Base-by-base conservation (phyloP, 1,140 invertebrate genomes). In the Tetramorium simillimum region DNA sequence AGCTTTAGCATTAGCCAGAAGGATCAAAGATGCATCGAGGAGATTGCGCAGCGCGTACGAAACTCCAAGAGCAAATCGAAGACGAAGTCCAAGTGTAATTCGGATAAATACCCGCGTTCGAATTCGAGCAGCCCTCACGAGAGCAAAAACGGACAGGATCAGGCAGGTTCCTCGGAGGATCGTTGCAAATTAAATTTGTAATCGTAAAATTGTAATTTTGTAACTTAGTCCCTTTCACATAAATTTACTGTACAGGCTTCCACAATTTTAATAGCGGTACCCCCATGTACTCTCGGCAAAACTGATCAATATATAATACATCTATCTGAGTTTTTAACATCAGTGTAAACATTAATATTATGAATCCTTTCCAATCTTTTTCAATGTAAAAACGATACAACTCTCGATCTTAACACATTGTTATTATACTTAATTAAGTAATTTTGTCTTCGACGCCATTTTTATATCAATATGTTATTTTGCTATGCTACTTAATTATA, bases 1-100 rank as follows among this genome's bases (percentile, higher is more conserved):
- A 2, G n/a, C 5, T 37, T n/a, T 4, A 56, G 60, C 5, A 81
- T 91, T 28, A 91, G 67, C 14, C 87, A 91, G 9, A 91, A 67
- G n/a, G 90, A 91, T 65, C 67, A 89, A 51, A 85, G 18, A n/a
- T 76, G 16, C 49, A 87, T 91, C 24, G 89, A 91, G 12, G 85
- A 91, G 0, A 65, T 69, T 40, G 21, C 58, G 14, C 78, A 46
- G 24, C 80, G 87, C 18, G n/a, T 56, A 43, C 63, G 24, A 1
- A 88, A 9, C 5, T 46, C 37, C 3, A 91, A 90, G 16, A 16
- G n/a, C 3, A 90, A 91, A 28, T 81, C 78, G 37, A 91, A 89
- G 21, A 46, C 12, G 0, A 91, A 91, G 53, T 46, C 76, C 16
- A 89, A 69, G 9, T 76, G 53, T 18, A 58, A 56, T 7, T 85